A percentile compares a stretch with the other conserved stretches of the same genome.
Evolutionary conservation across 2,888 invertebrate species (phyloP).

Genomic region (Rhaphigaster nebulosa): DNA sequence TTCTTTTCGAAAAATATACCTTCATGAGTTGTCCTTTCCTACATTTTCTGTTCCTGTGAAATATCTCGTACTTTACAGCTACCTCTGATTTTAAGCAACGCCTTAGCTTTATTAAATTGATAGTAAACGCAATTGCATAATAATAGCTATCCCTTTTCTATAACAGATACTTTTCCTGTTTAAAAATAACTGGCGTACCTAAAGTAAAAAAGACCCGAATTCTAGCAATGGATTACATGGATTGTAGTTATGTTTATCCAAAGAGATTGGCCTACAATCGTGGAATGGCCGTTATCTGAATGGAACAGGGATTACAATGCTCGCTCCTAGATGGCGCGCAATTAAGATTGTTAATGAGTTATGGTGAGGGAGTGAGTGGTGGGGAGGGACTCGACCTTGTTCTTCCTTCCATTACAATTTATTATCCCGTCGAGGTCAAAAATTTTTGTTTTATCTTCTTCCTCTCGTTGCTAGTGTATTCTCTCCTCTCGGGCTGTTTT

Average conservation of each 20-base stretch:
- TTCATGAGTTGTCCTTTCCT: too few relatives aligned
- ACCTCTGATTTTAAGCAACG: too few relatives aligned
- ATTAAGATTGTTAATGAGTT: slow-evolving; percentile 48
- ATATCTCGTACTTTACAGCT: too few relatives aligned
- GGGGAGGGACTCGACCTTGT: not conserved
- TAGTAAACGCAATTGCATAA: too few relatives aligned
- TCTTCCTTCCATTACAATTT: not conserved
- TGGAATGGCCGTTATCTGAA: not conserved
- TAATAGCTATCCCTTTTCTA: too few relatives aligned
- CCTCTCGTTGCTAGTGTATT: not conserved
- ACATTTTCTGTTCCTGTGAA: too few relatives aligned
- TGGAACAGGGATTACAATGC: not conserved
- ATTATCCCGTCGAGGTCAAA: not conserved
- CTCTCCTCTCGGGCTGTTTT: not conserved
- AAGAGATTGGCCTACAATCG: not conserved
- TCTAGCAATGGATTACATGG: not conserved
- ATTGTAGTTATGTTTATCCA: not conserved
- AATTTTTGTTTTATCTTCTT: slow-evolving; percentile 48
- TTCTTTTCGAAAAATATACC: too few relatives aligned
- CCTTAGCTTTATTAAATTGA: too few relatives aligned
- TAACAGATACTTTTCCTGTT: too few relatives aligned
- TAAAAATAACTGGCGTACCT: too few relatives aligned
- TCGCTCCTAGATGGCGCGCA: slow-evolving; percentile 25
- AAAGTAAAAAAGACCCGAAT: too few relatives aligned
- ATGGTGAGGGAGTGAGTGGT: not conserved